Evolutionary conservation across 2,888 invertebrate species (phyloP).

Genomic region (Drosophila maculinotata): DNA sequence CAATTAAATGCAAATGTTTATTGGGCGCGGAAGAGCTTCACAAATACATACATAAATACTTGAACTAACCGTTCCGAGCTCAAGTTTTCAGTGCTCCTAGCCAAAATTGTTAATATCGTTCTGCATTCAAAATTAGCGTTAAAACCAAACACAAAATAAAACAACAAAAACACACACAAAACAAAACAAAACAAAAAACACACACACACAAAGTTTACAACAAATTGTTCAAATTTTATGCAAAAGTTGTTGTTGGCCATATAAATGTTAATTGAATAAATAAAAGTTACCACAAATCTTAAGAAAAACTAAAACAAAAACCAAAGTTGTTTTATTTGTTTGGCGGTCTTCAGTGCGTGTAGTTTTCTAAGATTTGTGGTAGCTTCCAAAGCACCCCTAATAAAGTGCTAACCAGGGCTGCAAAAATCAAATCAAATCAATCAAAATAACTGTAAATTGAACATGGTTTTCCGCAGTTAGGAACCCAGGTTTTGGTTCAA

Average conservation of each 20-base stretch:
- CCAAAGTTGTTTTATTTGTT: slow-evolving; percentile 77
- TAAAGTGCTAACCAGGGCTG: no score
- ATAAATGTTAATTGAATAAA: slow-evolving; percentile 72
- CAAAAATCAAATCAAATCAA: no score
- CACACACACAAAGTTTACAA: slow-evolving; percentile 46
- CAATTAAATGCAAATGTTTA: slow-evolving; percentile 6
- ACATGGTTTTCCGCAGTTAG: no score
- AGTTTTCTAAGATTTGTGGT: slow-evolving; percentile 74
- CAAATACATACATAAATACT: neutral
- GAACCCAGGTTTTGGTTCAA: no score
- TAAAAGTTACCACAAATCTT: slow-evolving; percentile 84
- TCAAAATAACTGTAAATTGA: no score
- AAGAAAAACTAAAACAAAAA: slow-evolving; percentile 50
- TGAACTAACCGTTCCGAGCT: slow-evolving; percentile 11
- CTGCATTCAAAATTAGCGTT: slow-evolving; percentile 43
- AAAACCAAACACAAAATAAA: slow-evolving; percentile 9
- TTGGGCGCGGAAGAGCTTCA: slow-evolving; percentile 8
- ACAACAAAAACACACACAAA: slow-evolving; percentile 20
- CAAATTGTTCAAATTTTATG: slow-evolving; percentile 73
- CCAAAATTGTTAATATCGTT: slow-evolving; percentile 51
- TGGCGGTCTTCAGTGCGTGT: slow-evolving; percentile 23
- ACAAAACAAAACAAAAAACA: slow-evolving; percentile 16
- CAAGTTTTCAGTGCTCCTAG: slow-evolving; percentile 18
- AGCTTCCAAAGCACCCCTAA: slow-evolving; percentile 49
- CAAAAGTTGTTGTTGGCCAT: slow-evolving; percentile 73